phyloP scores from a whole-genome alignment of 1,140 invertebrate species.

The Hycleus phaleratus region DNA sequence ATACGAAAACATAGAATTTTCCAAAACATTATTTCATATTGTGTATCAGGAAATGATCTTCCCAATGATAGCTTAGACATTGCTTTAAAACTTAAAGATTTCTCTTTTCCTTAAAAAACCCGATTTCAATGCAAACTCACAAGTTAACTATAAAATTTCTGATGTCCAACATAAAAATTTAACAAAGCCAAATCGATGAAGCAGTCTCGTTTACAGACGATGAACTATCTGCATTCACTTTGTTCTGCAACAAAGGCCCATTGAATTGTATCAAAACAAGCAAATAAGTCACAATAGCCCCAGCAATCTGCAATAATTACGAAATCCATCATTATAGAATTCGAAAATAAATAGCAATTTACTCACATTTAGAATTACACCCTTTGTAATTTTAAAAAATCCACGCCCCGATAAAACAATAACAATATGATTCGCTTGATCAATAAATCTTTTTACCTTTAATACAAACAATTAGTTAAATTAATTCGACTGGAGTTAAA shows the following conservation, averaged over 20 bases:
- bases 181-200: not conserved
- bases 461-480: too few species aligned
- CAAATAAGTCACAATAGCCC: conserved; percentile 62
- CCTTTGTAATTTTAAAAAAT: conserved; percentile 55
- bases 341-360: not conserved
- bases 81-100: too few species aligned
- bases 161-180: not conserved
- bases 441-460: too few species aligned
- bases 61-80: too few species aligned
- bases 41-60: too few species aligned
- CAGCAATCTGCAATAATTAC: conserved; percentile 49
- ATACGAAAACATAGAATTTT: too few species aligned
- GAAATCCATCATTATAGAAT: not conserved
- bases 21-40: too few species aligned
- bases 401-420: conserved; percentile 52
- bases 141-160: too few species aligned
- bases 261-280: conserved; percentile 58
- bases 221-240: not conserved
- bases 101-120: too few species aligned
- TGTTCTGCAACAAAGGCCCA: conserved; percentile 8
- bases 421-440: too few species aligned
- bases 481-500: too few species aligned
- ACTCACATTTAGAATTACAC: conserved; percentile 35
- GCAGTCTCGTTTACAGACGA: not conserved
- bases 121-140: too few species aligned